Conservation (phyloP, 2,888 invertebrate species). For the Labia minor region DNA sequence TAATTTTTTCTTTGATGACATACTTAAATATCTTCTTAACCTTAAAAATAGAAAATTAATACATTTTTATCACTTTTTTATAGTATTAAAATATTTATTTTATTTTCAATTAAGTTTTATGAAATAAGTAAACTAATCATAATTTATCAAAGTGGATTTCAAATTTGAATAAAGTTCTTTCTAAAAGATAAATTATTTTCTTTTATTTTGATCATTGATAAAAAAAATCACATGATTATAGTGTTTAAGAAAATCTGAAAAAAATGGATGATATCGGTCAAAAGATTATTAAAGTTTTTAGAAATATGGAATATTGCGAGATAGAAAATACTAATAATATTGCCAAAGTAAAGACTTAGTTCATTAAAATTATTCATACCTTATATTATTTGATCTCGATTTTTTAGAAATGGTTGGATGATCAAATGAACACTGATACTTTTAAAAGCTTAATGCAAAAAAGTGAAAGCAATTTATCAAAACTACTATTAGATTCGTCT, state of each 20-base stretch:
- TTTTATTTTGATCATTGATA: too few species aligned
- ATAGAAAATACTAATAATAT: background rate
- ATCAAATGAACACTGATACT: too few species aligned
- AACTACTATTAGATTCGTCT: background rate
- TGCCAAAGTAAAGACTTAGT: background rate
- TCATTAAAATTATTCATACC: background rate
- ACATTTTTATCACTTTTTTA: background rate
- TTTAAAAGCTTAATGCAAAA: background rate
- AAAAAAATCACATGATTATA: background rate
- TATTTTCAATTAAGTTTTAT: too few species aligned
- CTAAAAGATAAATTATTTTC: too few species aligned
- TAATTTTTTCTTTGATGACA: slow-evolving; percentile 23
- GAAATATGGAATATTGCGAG: background rate
- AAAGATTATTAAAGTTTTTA: background rate
- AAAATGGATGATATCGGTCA: background rate
- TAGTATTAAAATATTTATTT: too few species aligned
- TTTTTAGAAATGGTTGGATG: background rate
- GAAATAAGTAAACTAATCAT: too few species aligned
- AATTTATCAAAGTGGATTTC: too few species aligned
- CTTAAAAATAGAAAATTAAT: background rate
- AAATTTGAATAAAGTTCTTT: too few species aligned
- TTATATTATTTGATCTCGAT: background rate
- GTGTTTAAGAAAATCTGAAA: background rate
- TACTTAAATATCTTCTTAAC: background rate
- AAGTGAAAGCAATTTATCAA: background rate